phyloP scores from a whole-genome alignment of 2,797 vertebrate genomes.

The Kryptolebias ocellatus region DNA sequence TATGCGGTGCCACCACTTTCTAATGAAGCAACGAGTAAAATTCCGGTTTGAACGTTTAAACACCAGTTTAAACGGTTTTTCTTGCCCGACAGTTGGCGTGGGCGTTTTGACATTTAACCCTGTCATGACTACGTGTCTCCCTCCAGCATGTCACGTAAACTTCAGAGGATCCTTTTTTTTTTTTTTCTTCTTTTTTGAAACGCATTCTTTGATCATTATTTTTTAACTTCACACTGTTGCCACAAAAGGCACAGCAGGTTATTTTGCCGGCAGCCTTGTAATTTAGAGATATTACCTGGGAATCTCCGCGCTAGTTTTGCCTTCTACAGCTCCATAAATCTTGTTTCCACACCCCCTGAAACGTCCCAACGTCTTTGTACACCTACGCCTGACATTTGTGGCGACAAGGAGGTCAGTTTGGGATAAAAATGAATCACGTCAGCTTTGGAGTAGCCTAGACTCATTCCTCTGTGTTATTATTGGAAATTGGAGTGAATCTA shows the following conservation, averaged over 20 bases:
- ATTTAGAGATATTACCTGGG: neutral
- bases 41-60: neutral
- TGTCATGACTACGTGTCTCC: neutral
- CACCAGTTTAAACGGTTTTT: neutral
- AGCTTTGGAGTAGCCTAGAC: too few relatives aligned
- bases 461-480: too few relatives aligned
- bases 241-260: neutral
- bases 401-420: too few relatives aligned
- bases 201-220: too few relatives aligned
- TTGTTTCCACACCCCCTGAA: neutral
- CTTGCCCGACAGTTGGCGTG: neutral
- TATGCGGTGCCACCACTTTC: neutral
- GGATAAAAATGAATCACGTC: too few relatives aligned
- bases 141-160: neutral
- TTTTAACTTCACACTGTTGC: too few relatives aligned
- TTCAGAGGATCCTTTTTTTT: neutral
- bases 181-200: too few relatives aligned
- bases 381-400: too few relatives aligned
- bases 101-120: neutral
- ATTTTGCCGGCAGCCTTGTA: neutral
- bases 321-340: neutral
- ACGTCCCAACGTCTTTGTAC: too few relatives aligned
- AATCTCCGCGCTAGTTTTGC: neutral
- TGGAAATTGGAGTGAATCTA: too few relatives aligned
- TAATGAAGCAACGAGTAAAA: slow-evolving; percentile 6